Conservation (phyloP, 2,797 vertebrate species). For the Falco rusticolus region DNA sequence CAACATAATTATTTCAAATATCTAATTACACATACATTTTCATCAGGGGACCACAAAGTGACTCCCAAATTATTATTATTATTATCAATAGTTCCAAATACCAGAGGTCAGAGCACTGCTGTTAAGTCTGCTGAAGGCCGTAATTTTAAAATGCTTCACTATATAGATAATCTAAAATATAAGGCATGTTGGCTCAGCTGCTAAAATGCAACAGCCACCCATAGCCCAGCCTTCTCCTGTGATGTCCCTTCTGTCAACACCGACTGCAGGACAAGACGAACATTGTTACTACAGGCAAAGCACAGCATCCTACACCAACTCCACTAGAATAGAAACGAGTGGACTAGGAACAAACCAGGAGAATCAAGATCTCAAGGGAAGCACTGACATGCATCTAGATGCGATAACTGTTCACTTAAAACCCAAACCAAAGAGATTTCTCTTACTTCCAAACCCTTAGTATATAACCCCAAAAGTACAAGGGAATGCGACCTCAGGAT, state of each 20-base stretch:
- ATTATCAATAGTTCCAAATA: not conserved
- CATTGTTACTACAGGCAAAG: not conserved
- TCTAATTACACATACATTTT: not conserved
- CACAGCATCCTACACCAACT: not conserved
- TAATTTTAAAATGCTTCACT: not conserved
- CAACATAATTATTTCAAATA: conserved; percentile 11
- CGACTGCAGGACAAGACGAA: not conserved
- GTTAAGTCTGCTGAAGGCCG: not conserved
- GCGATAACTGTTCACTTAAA: not conserved
- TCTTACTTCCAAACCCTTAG: not conserved
- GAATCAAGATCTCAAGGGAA: not conserved
- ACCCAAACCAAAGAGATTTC: not conserved
- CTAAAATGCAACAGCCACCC: not conserved
- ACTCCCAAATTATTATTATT: not conserved
- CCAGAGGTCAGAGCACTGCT: not conserved
- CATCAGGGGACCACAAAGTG: not conserved
- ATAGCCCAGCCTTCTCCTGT: not conserved
- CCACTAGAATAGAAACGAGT: not conserved
- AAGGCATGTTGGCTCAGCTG: not conserved
- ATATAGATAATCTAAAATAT: not conserved
- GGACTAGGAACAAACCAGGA: not conserved
- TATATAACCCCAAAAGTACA: not conserved
- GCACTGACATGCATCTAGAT: not conserved
- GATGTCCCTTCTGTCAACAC: not conserved
- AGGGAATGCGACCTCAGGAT: not conserved